Conservation (phyloP, 2,797 vertebrate genomes). For the Pangasius macronema region DNA sequence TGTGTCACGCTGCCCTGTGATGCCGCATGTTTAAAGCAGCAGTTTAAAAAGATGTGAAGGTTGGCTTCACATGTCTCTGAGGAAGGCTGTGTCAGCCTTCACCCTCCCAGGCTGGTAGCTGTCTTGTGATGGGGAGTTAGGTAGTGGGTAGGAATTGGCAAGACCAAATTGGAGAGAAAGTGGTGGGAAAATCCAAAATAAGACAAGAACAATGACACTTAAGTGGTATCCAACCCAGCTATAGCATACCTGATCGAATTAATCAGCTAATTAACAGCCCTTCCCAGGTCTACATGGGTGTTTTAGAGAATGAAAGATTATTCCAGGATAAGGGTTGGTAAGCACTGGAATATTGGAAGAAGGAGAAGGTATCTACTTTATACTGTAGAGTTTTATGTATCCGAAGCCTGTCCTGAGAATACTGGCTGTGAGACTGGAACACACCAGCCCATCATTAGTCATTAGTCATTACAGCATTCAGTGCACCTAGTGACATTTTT, state of each 20-base stretch:
- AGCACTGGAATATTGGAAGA: not conserved
- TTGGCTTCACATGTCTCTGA: not conserved
- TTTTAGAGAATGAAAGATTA: not conserved
- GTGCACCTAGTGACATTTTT: not conserved
- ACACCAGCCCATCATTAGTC: not conserved
- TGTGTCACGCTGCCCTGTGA: not conserved
- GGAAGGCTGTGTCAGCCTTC: not conserved
- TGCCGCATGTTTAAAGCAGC: not conserved
- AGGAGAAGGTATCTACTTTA: not conserved
- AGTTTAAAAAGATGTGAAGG: not conserved
- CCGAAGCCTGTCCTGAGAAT: not conserved
- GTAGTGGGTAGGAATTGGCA: not conserved
- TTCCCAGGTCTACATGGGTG: not conserved
- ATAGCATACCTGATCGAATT: not conserved
- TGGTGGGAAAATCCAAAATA: not conserved
- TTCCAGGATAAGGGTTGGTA: not conserved
- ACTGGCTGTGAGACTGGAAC: not conserved
- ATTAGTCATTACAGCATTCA: no score
- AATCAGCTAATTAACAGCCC: no score
- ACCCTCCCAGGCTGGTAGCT: not conserved
- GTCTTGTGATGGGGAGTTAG: not conserved
- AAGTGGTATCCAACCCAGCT: not conserved
- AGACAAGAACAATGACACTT: not conserved
- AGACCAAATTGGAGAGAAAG: not conserved
- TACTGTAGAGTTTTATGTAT: not conserved